Conservation (phyloP, 2,113 vertebrate genomes). For the Chlamydotis undulata region DNA sequence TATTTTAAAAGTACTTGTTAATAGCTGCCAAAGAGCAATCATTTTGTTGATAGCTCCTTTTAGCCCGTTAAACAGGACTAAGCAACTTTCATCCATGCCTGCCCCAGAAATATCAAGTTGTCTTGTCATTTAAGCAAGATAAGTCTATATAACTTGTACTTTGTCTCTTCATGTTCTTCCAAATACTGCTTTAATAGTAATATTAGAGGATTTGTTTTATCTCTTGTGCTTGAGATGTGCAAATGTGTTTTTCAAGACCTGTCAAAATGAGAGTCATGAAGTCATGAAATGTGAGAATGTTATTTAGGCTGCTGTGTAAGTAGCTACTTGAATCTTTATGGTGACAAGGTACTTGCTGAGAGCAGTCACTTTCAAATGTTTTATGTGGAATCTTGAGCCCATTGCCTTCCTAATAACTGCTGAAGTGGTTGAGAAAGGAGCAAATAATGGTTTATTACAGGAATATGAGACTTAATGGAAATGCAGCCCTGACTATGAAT, state of each 20-base stretch:
- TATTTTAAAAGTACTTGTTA: background rate
- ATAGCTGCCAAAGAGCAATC: background rate
- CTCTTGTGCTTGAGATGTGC: conserved; percentile 19
- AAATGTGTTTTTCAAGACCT: conserved; percentile 27
- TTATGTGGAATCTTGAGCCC: background rate
- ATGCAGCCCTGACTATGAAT: background rate
- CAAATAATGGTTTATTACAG: background rate
- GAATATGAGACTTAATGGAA: background rate
- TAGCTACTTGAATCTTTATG: background rate
- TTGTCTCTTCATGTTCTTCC: conserved; percentile 21
- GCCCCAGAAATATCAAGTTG: conserved; percentile 44
- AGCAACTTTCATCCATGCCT: background rate
- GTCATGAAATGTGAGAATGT: background rate
- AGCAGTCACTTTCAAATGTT: background rate
- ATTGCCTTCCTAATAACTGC: background rate
- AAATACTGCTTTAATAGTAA: conserved; percentile 25
- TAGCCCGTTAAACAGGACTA: background rate
- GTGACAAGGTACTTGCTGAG: background rate
- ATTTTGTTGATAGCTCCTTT: background rate
- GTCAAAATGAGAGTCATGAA: conserved; percentile 11
- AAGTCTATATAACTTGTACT: background rate
- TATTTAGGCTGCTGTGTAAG: background rate
- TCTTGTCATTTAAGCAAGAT: conserved; percentile 15
- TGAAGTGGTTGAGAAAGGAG: background rate
- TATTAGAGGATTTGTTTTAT: conserved; percentile 26